These are phyloP conservation scores for Callyntrura guangdongensis DNA, from an alignment of 2,888 invertebrate genomes.

Conservation along the genomic window DNA sequence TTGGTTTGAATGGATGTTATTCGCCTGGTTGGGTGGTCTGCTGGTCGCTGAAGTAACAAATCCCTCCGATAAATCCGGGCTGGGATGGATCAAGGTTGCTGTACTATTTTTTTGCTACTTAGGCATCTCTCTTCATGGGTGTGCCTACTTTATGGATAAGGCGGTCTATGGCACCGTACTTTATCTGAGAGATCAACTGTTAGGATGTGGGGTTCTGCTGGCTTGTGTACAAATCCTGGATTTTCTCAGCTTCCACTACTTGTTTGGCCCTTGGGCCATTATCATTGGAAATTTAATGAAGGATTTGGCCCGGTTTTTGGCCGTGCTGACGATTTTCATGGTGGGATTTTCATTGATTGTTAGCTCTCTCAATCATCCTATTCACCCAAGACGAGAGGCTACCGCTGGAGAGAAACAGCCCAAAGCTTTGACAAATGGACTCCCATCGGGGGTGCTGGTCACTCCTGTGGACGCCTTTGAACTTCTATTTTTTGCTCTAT, in stretches of 20 bases:
- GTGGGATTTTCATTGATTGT: slow-evolving; percentile 99
- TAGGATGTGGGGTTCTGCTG: slow-evolving; percentile 97
- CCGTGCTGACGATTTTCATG: slow-evolving; percentile 98
- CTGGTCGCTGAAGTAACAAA: slow-evolving; percentile 94
- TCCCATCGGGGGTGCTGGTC: slow-evolving; percentile 89
- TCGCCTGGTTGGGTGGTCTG: slow-evolving; percentile 97
- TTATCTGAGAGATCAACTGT: slow-evolving; percentile 94
- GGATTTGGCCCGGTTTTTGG: slow-evolving; percentile 97
- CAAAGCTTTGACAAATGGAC: slow-evolving; percentile 85
- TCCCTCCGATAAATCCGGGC: slow-evolving; percentile 98
- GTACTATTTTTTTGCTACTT: slow-evolving; percentile 95
- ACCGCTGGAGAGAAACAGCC: slow-evolving; percentile 70
- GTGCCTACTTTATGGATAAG: slow-evolving; percentile 89
- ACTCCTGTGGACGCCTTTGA: slow-evolving; percentile 97
- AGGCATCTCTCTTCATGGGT: slow-evolving; percentile 95
- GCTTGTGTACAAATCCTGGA: slow-evolving; percentile 99
- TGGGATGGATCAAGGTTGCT: slow-evolving; percentile 97
- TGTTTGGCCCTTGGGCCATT: slow-evolving; percentile 99
- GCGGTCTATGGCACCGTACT: slow-evolving; percentile 82
- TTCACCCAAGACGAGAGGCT: slow-evolving; percentile 73
- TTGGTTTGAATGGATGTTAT: slow-evolving; percentile 98
- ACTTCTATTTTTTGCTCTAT: slow-evolving; percentile 99
- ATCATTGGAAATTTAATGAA: slow-evolving; percentile 98
- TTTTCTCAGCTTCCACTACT: slow-evolving; percentile 99
- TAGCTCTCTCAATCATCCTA: slow-evolving; percentile 97